A percentile compares a stretch with the other conserved stretches of the same genome.
Conservation (phyloP, 2,888 invertebrate genomes). For the Hydroisotoma schaefferi region DNA sequence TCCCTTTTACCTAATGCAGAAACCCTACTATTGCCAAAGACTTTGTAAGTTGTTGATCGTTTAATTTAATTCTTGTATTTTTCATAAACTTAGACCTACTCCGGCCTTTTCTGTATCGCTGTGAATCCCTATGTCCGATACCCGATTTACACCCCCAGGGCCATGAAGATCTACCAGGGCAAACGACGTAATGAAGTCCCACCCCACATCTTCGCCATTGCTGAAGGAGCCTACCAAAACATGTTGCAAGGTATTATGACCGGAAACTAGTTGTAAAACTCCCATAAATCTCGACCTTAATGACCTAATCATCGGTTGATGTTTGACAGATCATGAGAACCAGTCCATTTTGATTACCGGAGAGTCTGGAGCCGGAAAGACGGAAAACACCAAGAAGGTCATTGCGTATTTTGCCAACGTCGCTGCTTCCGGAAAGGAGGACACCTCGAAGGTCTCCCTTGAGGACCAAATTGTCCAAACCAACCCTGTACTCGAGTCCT, state of each 20-base stretch:
- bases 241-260: slow-evolving; percentile 82
- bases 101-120: slow-evolving; percentile 99
- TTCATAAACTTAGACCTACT: slow-evolving; percentile 78
- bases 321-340: slow-evolving; percentile 82
- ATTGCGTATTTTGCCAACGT: slow-evolving; percentile 99
- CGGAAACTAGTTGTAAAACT: background rate
- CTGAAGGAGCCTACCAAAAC: slow-evolving; percentile 99
- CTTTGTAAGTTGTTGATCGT: background rate
- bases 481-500: slow-evolving; percentile 98
- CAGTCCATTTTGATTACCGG: slow-evolving; percentile 99
- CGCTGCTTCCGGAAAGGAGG: slow-evolving; percentile 77
- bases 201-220: slow-evolving; percentile 99
- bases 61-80: slow-evolving; percentile 2
- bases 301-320: slow-evolving; percentile 51
- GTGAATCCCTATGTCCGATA: slow-evolving; percentile 99
- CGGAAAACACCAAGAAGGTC: slow-evolving; percentile 99
- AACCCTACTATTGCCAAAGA: background rate
- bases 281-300: slow-evolving; percentile 1
- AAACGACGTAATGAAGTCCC: slow-evolving; percentile 99
- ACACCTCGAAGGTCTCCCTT: slow-evolving; percentile 54
- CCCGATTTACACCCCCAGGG: slow-evolving; percentile 96
- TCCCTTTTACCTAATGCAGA: background rate
- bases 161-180: slow-evolving; percentile 96
- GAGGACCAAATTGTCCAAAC: slow-evolving; percentile 99
- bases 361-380: slow-evolving; percentile 99